Evolutionary conservation across 2,113 vertebrate species (phyloP).

Genomic region (Platycercus adscitus): DNA sequence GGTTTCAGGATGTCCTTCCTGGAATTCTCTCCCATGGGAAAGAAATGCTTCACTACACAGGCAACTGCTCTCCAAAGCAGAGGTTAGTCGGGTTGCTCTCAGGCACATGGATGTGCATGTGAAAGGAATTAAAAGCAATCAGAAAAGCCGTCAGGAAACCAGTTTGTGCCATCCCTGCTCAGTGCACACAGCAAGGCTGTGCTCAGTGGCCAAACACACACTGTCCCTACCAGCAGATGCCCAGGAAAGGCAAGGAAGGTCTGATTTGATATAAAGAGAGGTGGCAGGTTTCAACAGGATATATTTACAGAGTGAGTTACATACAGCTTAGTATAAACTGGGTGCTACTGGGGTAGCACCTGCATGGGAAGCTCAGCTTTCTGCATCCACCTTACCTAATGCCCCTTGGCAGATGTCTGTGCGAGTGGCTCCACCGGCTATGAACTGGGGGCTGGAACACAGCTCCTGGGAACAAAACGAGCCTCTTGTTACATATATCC

Average conservation of each 20-base stretch:
- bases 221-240: accelerated
- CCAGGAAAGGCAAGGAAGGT: background rate
- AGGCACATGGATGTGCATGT: accelerated
- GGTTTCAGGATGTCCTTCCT: background rate
- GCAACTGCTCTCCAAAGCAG: background rate
- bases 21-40: background rate
- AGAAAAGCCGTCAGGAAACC: background rate
- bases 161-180: background rate
- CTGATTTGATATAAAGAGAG: background rate
- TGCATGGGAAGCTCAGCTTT: background rate
- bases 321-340: background rate
- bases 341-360: background rate
- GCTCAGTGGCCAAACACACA: background rate
- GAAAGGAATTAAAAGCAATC: accelerated
- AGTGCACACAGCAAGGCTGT: background rate
- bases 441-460: constrained; percentile 49
- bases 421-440: constrained; percentile 23
- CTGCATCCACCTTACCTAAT: constrained; percentile 26
- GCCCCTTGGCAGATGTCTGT: constrained; percentile 63
- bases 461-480: constrained; percentile 45
- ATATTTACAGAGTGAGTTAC: background rate
- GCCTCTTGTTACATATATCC: background rate
- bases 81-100: background rate
- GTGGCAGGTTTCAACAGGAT: background rate
- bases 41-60: accelerated